Conservation (phyloP, 1,140 invertebrate species). For the Cydia pomonella region DNA sequence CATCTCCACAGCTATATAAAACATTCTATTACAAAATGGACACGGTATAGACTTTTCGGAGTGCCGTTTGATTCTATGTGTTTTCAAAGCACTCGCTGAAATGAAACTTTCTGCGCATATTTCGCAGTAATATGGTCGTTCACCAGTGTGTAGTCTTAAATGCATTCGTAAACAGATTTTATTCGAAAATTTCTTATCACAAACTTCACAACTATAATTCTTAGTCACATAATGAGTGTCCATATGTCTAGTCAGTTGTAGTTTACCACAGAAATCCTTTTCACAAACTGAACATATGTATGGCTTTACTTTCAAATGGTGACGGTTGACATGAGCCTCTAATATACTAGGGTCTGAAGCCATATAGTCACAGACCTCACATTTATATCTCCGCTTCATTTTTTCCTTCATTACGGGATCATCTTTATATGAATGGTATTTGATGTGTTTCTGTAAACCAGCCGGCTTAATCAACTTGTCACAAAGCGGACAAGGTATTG, state of each 20-base stretch:
- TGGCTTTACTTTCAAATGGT: constrained; percentile 51
- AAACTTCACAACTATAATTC: constrained; percentile 41
- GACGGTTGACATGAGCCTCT: constrained; percentile 49
- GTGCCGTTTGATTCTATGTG: constrained; percentile 50
- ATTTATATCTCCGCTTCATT: constrained; percentile 36
- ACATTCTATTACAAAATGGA: constrained; percentile 48
- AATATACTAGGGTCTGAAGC: constrained; percentile 42
- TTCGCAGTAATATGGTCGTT: constrained; percentile 49
- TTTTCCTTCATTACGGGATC: constrained; percentile 28
- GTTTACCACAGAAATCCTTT: constrained; percentile 46
- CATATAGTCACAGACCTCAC: constrained; percentile 41
- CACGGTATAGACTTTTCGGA: constrained; percentile 43
- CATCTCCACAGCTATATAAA: constrained; percentile 46
- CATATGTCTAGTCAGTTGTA: constrained; percentile 42
- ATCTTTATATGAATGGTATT: constrained; percentile 34
- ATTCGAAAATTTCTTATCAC: constrained; percentile 48
- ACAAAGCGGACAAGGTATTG: constrained; percentile 41
- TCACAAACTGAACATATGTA: constrained; percentile 46
- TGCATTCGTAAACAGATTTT: constrained; percentile 47
- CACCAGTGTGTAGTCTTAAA: constrained; percentile 48
- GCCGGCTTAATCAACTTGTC: constrained; percentile 41
- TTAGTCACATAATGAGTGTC: constrained; percentile 42
- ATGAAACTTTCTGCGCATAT: constrained; percentile 49
- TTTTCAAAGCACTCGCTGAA: constrained; percentile 52
- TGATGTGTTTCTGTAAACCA: constrained; percentile 43